Conservation (phyloP, 92 coral and sea anemone species). For the Pocillopora grandis region DNA sequence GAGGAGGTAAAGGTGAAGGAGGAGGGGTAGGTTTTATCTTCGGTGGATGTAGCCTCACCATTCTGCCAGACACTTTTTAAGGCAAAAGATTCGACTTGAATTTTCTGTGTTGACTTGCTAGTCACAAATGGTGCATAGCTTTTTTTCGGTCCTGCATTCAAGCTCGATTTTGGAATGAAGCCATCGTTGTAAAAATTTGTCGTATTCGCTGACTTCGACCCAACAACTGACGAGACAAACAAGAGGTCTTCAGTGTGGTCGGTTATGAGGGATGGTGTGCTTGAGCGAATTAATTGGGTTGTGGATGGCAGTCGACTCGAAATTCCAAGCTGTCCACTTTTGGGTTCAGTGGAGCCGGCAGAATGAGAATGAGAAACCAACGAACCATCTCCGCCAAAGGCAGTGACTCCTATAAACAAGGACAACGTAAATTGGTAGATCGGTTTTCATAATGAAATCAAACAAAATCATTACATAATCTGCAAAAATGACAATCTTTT, state of each 20-base stretch:
- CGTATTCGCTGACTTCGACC: background rate
- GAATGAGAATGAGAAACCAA: background rate
- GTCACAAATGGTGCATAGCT: background rate
- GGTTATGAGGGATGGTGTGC: background rate
- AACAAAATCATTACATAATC: no score
- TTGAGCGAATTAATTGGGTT: background rate
- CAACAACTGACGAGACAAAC: background rate
- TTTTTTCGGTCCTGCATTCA: background rate
- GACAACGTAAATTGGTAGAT: no score
- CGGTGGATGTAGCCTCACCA: background rate
- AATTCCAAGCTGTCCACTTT: background rate
- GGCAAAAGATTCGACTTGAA: background rate
- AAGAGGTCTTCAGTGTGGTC: background rate
- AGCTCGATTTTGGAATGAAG: background rate
- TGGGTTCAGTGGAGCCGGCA: background rate
- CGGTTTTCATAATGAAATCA: no score
- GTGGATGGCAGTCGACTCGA: background rate
- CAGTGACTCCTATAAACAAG: no score
- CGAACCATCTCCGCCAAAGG: background rate
- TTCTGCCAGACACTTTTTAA: background rate
- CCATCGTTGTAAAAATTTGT: no score
- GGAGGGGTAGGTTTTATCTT: background rate
- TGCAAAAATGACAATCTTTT: no score
- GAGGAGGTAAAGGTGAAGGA: background rate
- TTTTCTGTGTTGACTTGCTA: background rate